phyloP scores from a whole-genome alignment of 1,140 invertebrate genomes.

The Palaemon carinicauda region DNA sequence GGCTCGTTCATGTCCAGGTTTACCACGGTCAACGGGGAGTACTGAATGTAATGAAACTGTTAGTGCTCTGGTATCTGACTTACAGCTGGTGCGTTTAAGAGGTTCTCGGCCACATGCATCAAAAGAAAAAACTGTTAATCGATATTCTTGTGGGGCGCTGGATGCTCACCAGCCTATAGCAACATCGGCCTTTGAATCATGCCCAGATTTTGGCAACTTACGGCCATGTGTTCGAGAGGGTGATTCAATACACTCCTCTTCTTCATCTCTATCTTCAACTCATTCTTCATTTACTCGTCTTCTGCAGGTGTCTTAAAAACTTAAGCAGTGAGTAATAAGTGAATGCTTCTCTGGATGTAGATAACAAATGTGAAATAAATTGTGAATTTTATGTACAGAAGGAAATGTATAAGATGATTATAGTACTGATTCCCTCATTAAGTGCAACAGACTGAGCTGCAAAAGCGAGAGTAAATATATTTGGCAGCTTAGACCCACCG shows the following conservation, averaged over 20 bases:
- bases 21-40: slow-evolving; percentile 1
- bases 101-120: slow-evolving; percentile 27
- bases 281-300: slow-evolving; percentile 52
- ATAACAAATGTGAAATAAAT: no score
- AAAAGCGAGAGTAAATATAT: not conserved
- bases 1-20: slow-evolving; percentile 42
- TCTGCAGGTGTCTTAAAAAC: slow-evolving; percentile 39
- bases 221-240: slow-evolving; percentile 40
- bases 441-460: not conserved
- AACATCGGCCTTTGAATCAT: slow-evolving; percentile 38
- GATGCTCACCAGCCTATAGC: slow-evolving; percentile 7
- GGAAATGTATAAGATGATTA: not conserved
- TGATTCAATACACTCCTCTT: slow-evolving; percentile 46
- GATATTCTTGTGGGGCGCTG: slow-evolving; percentile 46
- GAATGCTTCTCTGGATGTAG: not conserved
- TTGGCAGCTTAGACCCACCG: slow-evolving; percentile 23
- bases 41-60: slow-evolving; percentile 29
- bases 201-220: slow-evolving; percentile 48
- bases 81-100: slow-evolving; percentile 40
- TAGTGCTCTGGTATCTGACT: slow-evolving; percentile 20
- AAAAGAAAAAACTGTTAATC: slow-evolving; percentile 21
- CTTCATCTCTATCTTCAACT: slow-evolving; percentile 48
- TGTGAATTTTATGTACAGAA: slow-evolving; percentile 12
- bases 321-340: not conserved
- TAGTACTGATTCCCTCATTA: not conserved